phyloP scores from a whole-genome alignment of 2,113 vertebrate species.

The Pheucticus melanocephalus region DNA sequence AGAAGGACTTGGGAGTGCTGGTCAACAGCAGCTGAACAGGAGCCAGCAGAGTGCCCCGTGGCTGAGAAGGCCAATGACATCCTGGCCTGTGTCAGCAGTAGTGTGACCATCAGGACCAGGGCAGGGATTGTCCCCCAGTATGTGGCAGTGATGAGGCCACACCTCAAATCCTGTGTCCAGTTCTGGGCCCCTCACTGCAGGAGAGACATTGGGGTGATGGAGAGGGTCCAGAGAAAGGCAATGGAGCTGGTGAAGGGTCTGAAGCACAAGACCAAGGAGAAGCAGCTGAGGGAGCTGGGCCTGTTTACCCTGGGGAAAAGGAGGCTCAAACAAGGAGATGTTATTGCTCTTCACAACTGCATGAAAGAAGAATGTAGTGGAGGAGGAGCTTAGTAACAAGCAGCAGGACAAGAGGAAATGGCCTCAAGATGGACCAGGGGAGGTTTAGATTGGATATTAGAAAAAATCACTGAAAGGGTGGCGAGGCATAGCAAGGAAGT shows the following conservation, averaged over 20 bases:
- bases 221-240: not conserved
- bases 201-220: too few relatives aligned
- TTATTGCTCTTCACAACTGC: not conserved
- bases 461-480: not conserved
- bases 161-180: not conserved
- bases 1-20: not conserved
- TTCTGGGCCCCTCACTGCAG: not conserved
- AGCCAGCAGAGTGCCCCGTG: not conserved
- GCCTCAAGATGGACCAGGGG: not conserved
- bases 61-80: not conserved
- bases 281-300: not conserved
- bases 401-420: not conserved
- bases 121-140: not conserved
- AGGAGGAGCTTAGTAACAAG: not conserved
- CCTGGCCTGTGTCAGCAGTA: accelerated
- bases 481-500: not conserved
- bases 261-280: not conserved
- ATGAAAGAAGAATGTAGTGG: not conserved
- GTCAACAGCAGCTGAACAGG: not conserved
- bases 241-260: accelerated
- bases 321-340: not conserved
- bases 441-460: not conserved
- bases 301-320: not conserved
- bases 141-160: not conserved
- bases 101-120: not conserved